Conservation (phyloP, 1,140 invertebrate genomes). For the Nixonia krombeini region DNA sequence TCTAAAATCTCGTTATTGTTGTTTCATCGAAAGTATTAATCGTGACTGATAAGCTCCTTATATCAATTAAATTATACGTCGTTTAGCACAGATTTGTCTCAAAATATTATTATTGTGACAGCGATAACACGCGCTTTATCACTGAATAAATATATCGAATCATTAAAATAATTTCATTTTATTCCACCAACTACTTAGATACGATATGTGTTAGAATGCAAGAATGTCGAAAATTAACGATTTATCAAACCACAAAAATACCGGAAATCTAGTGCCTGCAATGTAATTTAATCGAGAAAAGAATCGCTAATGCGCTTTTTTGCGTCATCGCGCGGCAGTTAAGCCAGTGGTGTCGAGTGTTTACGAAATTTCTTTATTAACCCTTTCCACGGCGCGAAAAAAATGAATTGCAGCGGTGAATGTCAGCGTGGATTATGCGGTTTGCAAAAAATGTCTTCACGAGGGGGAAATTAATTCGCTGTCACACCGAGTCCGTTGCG, state of each 20-base stretch:
- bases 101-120: no score
- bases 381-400: slow-evolving; percentile 20
- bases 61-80: no score
- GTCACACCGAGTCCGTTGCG: slow-evolving; percentile 18
- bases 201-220: no score
- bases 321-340: background rate
- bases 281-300: background rate
- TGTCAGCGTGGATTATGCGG: slow-evolving; percentile 38
- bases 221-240: no score
- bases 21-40: no score
- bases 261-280: no score
- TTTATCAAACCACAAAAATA: no score
- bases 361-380: slow-evolving; percentile 18
- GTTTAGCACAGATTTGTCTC: no score
- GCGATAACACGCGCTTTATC: no score
- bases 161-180: slow-evolving; percentile 1
- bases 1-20: no score
- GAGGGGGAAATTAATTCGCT: slow-evolving; percentile 42
- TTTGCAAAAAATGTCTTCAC: slow-evolving; percentile 37
- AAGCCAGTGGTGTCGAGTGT: background rate
- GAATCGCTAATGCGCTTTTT: background rate
- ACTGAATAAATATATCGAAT: background rate
- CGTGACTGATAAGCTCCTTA: no score
- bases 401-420: slow-evolving; percentile 37
- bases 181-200: no score